phyloP scores from a whole-genome alignment of 2,797 vertebrate species.

The Channa striata region DNA sequence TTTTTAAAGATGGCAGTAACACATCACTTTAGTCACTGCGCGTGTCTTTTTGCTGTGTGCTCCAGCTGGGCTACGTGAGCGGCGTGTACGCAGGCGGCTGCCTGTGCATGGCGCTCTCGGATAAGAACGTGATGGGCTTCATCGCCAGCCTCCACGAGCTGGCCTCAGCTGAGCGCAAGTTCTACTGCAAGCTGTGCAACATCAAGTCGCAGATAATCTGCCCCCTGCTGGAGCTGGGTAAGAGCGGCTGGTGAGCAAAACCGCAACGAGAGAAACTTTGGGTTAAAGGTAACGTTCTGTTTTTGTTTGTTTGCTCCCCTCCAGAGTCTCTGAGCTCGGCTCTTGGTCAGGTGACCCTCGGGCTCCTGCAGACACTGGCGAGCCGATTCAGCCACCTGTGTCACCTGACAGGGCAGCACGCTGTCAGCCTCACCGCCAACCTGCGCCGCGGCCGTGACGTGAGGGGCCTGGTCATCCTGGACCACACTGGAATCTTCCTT shows the following conservation, averaged over 20 bases:
- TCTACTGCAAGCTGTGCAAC: constrained; percentile 91
- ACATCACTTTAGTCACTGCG: no score
- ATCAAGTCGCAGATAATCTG: constrained; percentile 91
- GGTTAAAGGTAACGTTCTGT: neutral
- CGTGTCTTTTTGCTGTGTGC: constrained; percentile 10
- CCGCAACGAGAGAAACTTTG: neutral
- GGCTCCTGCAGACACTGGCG: constrained; percentile 89
- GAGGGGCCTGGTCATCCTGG: constrained; percentile 89
- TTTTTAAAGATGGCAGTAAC: no score
- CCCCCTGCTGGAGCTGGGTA: constrained; percentile 93
- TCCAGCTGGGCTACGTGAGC: constrained; percentile 94
- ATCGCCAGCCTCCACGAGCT: constrained; percentile 95
- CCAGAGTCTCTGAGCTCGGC: constrained; percentile 89
- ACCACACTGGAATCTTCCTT: constrained; percentile 90
- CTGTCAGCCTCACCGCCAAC: constrained; percentile 90
- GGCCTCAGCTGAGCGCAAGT: constrained; percentile 92
- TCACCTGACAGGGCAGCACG: constrained; percentile 94
- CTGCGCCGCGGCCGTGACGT: constrained; percentile 88
- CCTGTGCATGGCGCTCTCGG: constrained; percentile 87
- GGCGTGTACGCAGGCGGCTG: constrained; percentile 89
- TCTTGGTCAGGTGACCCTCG: constrained; percentile 78
- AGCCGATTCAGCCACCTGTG: constrained; percentile 90
- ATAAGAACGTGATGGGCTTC: constrained; percentile 94
- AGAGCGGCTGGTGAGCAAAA: no score
- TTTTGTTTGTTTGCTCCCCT: neutral